Conservation (phyloP, 2,797 vertebrate genomes). For the Onychomys arenicola region DNA sequence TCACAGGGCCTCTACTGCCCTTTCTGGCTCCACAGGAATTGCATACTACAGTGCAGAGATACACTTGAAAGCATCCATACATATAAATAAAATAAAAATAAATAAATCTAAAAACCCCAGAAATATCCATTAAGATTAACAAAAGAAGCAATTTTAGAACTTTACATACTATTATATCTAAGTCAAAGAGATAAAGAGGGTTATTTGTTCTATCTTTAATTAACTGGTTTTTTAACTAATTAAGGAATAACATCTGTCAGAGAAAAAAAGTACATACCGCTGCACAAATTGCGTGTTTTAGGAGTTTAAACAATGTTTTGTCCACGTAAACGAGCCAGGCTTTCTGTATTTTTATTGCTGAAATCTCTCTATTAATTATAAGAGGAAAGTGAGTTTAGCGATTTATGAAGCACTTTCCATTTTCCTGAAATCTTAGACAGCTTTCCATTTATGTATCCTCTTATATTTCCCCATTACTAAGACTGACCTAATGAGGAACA, state of each 20-base stretch:
- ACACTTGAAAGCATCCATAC: background rate
- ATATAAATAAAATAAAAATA: background rate
- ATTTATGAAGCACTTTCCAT: constrained; percentile 60
- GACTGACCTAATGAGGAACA: constrained; percentile 57
- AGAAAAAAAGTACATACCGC: constrained; percentile 84
- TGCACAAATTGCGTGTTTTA: constrained; percentile 85
- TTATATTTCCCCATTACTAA: background rate
- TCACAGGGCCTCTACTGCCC: background rate
- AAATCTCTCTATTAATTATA: constrained; percentile 65
- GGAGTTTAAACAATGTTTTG: constrained; percentile 84
- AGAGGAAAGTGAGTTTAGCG: constrained; percentile 37
- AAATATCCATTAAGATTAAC: constrained; percentile 54
- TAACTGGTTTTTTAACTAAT: constrained; percentile 55
- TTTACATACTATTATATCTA: constrained; percentile 5
- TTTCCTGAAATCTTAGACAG: constrained; percentile 69
- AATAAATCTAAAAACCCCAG: background rate
- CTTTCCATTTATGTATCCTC: constrained; percentile 48
- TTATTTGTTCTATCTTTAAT: constrained; percentile 46
- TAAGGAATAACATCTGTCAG: constrained; percentile 65
- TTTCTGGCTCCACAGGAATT: background rate
- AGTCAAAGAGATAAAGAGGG: background rate
- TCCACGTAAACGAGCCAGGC: constrained; percentile 83
- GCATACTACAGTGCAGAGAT: background rate
- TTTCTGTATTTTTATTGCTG: constrained; percentile 84
- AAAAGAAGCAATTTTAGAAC: constrained; percentile 64